phyloP scores from a whole-genome alignment of 2,113 vertebrate genomes.

The Tamias sibiricus region DNA sequence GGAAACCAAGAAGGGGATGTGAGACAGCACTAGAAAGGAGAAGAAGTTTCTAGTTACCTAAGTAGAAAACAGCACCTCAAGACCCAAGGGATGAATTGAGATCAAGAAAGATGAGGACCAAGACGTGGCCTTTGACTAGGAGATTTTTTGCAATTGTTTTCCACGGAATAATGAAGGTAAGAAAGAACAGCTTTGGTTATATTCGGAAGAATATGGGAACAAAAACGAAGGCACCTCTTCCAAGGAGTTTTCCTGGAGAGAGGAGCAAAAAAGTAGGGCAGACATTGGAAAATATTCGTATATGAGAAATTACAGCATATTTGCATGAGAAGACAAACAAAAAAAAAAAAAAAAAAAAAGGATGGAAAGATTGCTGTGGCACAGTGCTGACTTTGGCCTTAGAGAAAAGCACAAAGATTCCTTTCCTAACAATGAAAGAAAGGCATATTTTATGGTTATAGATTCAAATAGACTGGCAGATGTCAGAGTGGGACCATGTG shows the following conservation, averaged over 20 bases:
- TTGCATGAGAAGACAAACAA: background rate
- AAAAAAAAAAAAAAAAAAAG: background rate
- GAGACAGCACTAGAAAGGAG: background rate
- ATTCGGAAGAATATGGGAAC: background rate
- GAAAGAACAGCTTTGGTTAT: background rate
- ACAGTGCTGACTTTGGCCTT: background rate
- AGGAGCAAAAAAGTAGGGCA: background rate
- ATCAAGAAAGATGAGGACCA: background rate
- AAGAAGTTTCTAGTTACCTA: background rate
- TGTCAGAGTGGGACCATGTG: background rate
- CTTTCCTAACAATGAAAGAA: background rate
- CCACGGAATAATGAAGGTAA: background rate
- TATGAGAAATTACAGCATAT: background rate
- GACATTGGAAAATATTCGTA: background rate
- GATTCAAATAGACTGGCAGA: background rate
- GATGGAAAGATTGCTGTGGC: background rate
- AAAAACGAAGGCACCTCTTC: background rate
- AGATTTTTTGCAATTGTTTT: background rate
- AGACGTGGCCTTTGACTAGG: background rate
- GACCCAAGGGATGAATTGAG: background rate
- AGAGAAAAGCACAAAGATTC: conserved; percentile 7
- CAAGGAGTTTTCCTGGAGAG: background rate
- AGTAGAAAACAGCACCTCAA: background rate
- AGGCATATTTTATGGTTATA: background rate
- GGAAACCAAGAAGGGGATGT: background rate